Evolutionary conservation across 2,797 vertebrate genomes (phyloP), one percentile per base, ranked within the genome.

Genomic region (Sparus aurata): DNA sequence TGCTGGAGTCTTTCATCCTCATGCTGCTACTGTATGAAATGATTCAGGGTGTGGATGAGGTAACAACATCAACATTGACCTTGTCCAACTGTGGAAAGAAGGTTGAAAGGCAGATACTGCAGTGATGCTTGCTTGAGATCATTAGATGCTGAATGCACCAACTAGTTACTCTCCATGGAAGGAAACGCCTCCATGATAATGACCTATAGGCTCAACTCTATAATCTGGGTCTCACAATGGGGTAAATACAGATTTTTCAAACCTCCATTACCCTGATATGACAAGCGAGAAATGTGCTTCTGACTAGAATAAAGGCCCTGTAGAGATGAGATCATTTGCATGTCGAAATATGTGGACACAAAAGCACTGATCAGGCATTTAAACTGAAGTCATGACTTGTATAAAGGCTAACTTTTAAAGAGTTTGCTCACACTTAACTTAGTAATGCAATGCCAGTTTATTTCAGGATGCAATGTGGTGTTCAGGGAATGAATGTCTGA

Each of bases 51-150:
- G 60, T 69, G 52, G 75, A 73, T 50, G 45, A 61, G 70, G 38
- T 59, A 62, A 71, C 16, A 50, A 30, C 50, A 47, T 60, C 69
- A 63, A 23, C 34, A 75, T 62, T 85, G 82, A 89, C 80, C 88
- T 90, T 91, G 73, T 80, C 76, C 74, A 71, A 77, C 66, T 79
- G 72, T 72, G 38, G 45, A 46, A 18, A 55, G 63, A 80, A 52
- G 65, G 13, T 53, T 70, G 27, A 84, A 69, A 78, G 65, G 54
- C 64, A 78, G 41, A 63, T 50, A 12, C 74, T 73, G 53, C 83
- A 53, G 55, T 58, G 58, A 57, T 82, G 53, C 38, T 73, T 23
- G 49, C 49, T 12, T 43, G 13, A 22, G 6, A 38, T 47, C 52
- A 23, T 70, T 34, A 58, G 45, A 78, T 49, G 46, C 23, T 58